A percentile compares a stretch with the other conserved stretches of the same genome.
Evolutionary conservation across 2,113 vertebrate genomes (phyloP).

Genomic region (Tychaedon coryphoeus): DNA sequence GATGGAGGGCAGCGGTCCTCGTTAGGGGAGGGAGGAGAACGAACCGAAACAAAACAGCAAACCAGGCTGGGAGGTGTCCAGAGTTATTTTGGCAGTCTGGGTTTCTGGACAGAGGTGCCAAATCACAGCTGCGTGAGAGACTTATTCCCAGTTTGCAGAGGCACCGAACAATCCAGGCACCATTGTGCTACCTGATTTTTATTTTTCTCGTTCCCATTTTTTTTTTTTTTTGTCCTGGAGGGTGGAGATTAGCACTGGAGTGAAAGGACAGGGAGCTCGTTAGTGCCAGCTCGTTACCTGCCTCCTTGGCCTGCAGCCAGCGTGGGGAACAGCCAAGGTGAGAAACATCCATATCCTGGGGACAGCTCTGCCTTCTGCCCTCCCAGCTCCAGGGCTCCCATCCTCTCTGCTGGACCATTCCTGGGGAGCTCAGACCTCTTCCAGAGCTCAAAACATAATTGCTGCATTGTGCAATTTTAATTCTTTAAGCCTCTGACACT

Average conservation of each 20-base stretch:
- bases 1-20: conserved; percentile 32
- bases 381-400: neutral
- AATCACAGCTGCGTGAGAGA: conserved; percentile 1
- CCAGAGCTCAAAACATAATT: neutral
- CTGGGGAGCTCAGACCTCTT: neutral
- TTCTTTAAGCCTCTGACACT: neutral
- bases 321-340: conserved; percentile 1
- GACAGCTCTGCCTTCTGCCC: neutral
- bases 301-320: neutral
- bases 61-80: conserved; percentile 50
- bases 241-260: conserved; percentile 9
- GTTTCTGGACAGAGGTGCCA: neutral
- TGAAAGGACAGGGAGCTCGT: conserved; percentile 39
- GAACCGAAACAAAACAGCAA: conserved; percentile 18
- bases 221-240: neutral
- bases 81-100: conserved; percentile 48
- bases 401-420: neutral
- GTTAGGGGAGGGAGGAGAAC: conserved; percentile 34
- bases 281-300: conserved; percentile 20
- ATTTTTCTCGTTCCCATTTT: neutral
- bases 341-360: neutral
- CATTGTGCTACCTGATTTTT: neutral
- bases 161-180: neutral
- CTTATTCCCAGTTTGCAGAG: conserved; percentile 4
- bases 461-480: neutral